These are phyloP conservation scores for Samia ricini DNA, from an alignment of 1,140 invertebrate species.

Conservation along the genomic window DNA sequence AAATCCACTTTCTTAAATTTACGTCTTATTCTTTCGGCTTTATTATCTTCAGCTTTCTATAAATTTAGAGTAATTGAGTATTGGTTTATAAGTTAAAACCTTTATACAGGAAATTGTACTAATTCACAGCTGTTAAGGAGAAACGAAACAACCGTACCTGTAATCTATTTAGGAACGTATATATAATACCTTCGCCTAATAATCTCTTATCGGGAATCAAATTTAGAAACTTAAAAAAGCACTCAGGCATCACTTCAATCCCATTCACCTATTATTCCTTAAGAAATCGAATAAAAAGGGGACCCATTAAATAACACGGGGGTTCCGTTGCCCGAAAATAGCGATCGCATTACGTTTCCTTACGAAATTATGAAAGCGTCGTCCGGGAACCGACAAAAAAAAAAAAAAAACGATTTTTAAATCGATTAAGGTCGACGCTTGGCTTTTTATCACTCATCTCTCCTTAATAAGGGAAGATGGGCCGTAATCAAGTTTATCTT, in stretches of 20 bases:
- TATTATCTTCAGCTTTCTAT: no score
- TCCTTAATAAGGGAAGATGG: background rate
- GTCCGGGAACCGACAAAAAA: constrained; percentile 13
- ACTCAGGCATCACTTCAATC: background rate
- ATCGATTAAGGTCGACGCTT: constrained; percentile 3
- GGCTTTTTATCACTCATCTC: constrained; percentile 7
- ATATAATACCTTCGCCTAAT: background rate
- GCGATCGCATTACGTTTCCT: constrained; percentile 3
- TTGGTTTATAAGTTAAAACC: no score
- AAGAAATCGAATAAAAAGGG: constrained; percentile 2
- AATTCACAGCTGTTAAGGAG: background rate
- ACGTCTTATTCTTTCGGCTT: no score
- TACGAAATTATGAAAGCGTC: constrained; percentile 5
- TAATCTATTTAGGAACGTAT: background rate
- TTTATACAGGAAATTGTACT: background rate
- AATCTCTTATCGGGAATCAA: background rate
- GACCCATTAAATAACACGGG: constrained; percentile 5
- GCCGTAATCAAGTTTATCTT: constrained; percentile 25
- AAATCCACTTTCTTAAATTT: no score
- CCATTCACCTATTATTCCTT: constrained; percentile 2
- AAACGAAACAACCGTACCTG: background rate
- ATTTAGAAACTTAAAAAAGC: constrained; percentile 1
- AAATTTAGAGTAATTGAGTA: no score
- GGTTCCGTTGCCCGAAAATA: background rate
- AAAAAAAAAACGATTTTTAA: constrained; percentile 20